Evolutionary conservation across 2,113 vertebrate species (phyloP), one percentile per base, ranked within the genome.

Genomic region (Sialia sialis): DNA sequence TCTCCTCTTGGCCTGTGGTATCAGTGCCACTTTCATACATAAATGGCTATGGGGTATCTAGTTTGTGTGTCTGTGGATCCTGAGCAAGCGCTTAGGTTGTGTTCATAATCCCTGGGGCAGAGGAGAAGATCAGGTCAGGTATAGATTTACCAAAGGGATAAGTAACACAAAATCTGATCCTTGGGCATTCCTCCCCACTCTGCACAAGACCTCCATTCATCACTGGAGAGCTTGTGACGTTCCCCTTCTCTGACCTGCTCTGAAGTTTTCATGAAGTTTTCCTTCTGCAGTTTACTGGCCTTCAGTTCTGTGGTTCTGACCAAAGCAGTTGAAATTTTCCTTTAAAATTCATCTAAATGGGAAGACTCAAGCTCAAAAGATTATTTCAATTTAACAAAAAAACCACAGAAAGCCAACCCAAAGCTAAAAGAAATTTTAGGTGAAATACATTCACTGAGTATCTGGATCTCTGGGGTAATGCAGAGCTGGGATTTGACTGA

Each of bases 161-260:
- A 93, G 85, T 93, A 84, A 89, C 54, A 79, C 82, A 96, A 84
- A 96, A 96, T 29, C 87, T 96, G 96, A 96, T 95, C 96, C 93
- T 68, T 79, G 88, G 75, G 32, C 82, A 73, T 91, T 85, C 88
- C 79, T 90, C 70, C 63, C 43, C 59, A 59, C 72, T 88, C 86
- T 86, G 32, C 95, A 88, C 72, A 82, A 93, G 79, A 69, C n/a
- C 75, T 94, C 72, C 89, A 86, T 94, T 96, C 94, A 94, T 96
- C 94, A 90, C 86, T n/a, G 68, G 8, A 80, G 68, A 18, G n/a
- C 82, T 80, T 52, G 44, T 60, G 81, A 72, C 11, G 3, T 85
- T 85, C 70, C 49, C 38, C 5, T 34, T 52, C 75, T 60, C 32
- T 86, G 85, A 88, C 94, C 58, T 91, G 54, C 46, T 90, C 67